Conservation (phyloP, 1,140 invertebrate genomes). For the Euschistus heros region DNA sequence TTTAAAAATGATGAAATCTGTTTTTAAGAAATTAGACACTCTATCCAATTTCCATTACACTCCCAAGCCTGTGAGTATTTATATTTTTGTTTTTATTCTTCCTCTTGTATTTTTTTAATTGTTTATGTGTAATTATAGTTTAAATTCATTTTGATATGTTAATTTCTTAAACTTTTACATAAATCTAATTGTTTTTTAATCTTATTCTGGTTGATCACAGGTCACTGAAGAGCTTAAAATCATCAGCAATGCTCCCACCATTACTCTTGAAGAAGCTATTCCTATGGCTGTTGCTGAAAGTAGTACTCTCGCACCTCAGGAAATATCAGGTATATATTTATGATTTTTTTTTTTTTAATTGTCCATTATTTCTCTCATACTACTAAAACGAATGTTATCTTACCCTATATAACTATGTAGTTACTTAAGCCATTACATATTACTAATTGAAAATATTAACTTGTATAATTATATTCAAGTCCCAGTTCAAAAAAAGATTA, state of each 20-base stretch:
- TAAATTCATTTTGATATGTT: no score
- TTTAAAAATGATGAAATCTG: conserved; percentile 54
- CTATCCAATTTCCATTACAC: conserved; percentile 91
- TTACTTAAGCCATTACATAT: no score
- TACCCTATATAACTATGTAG: no score
- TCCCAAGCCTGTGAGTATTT: conserved; percentile 58
- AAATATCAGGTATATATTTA: conserved; percentile 53
- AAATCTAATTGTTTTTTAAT: conserved; percentile 16
- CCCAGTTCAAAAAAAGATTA: no score
- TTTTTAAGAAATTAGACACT: conserved; percentile 85
- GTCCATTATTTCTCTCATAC: no score
- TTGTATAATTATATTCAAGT: no score
- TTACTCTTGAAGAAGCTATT: conserved; percentile 92
- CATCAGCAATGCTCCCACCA: conserved; percentile 80
- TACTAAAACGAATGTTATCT: no score
- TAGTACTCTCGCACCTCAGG: conserved; percentile 83
- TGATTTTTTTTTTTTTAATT: no score
- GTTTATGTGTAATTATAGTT: no score
- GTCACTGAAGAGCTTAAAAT: conserved; percentile 80
- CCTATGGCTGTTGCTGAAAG: conserved; percentile 76
- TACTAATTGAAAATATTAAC: no score
- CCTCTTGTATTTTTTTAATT: no score
- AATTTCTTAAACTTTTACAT: no score
- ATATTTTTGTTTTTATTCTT: not conserved
- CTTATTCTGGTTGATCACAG: conserved; percentile 36